Conservation (phyloP, 1,140 invertebrate genomes). For the Mamestra configurata region DNA sequence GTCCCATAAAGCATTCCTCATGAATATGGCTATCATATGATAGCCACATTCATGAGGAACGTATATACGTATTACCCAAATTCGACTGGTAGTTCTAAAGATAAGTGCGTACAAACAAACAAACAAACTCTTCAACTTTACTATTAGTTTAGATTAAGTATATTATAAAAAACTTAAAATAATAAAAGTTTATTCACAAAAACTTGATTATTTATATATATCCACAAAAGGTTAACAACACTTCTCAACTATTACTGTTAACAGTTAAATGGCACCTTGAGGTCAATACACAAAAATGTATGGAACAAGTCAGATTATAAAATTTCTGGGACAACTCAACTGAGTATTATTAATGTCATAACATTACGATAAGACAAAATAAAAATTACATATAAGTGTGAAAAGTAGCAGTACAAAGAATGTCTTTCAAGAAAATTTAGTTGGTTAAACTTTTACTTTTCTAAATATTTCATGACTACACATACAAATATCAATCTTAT, state of each 20-base stretch:
- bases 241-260: slow-evolving; percentile 6
- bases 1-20: no score
- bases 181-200: no score
- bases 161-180: no score
- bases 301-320: background rate
- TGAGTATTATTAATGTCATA: background rate
- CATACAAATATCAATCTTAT: slow-evolving; percentile 18
- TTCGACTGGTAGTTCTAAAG: no score
- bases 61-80: no score
- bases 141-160: no score
- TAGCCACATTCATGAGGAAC: no score
- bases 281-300: background rate
- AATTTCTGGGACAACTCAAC: background rate
- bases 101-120: no score
- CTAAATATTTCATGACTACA: background rate
- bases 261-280: slow-evolving; percentile 19
- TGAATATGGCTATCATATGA: no score
- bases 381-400: no score
- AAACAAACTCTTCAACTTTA: no score
- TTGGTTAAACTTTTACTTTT: slow-evolving; percentile 25
- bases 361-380: no score
- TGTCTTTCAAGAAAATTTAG: background rate
- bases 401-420: background rate
- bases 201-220: background rate
- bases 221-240: slow-evolving; percentile 11